These are phyloP conservation scores for Aurelia coerulea DNA, from an alignment of 30 jellyfish, hydroid and myxozoan species.

Conservation along the genomic window DNA sequence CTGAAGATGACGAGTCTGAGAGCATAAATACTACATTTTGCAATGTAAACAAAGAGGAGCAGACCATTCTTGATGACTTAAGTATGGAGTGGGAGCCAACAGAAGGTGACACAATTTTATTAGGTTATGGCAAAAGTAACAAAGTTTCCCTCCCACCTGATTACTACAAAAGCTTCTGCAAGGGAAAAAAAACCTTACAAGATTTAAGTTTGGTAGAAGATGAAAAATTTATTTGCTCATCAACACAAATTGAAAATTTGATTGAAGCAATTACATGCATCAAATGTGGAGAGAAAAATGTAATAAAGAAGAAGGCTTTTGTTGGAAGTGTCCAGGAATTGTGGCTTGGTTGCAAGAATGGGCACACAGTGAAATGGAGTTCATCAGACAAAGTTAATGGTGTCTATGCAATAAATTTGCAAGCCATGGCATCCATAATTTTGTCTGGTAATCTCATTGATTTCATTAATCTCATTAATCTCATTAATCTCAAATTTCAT, in stretches of 20 bases:
- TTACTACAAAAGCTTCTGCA: background rate
- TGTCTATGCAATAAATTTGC: constrained; percentile 4
- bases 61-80: background rate
- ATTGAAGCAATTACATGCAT: background rate
- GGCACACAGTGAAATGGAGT: background rate
- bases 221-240: background rate
- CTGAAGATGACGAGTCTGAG: constrained; percentile 2
- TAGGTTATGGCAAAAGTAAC: background rate
- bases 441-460: constrained; percentile 1
- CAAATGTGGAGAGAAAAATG: background rate
- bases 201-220: constrained; percentile 7
- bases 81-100: constrained; percentile 9
- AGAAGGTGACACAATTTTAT: background rate
- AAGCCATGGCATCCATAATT: background rate
- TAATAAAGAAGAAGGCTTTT: background rate
- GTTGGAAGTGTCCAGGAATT: constrained; percentile 3
- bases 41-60: background rate
- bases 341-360: background rate
- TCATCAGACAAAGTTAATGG: background rate
- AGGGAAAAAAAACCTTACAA: background rate
- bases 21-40: background rate
- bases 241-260: background rate
- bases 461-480: too few relatives aligned
- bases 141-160: background rate
- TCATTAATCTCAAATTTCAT: background rate